phyloP scores from a whole-genome alignment of 1,140 invertebrate genomes.

The Drosophila varians region DNA sequence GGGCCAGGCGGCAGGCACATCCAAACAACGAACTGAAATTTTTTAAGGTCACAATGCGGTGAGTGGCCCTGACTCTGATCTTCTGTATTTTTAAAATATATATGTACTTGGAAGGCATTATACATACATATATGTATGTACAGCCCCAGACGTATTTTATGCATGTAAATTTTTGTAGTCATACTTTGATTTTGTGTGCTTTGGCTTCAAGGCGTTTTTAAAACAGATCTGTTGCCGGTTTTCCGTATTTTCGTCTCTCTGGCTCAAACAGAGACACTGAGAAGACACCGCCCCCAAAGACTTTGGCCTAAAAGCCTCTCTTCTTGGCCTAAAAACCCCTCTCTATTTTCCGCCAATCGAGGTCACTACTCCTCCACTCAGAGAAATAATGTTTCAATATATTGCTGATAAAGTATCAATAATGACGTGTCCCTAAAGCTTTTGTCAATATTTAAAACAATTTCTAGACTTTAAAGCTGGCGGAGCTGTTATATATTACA shows the following conservation, averaged over 20 bases:
- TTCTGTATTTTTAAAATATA: constrained; percentile 65
- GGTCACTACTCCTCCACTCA: constrained; percentile 13
- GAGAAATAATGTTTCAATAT: background rate
- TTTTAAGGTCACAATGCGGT: constrained; percentile 67
- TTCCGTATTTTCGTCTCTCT: constrained; percentile 49
- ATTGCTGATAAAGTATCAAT: background rate
- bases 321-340: constrained; percentile 12
- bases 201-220: constrained; percentile 32
- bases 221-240: constrained; percentile 24
- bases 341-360: constrained; percentile 17
- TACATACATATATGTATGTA: constrained; percentile 6
- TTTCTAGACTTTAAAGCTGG: no score
- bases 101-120: constrained; percentile 25
- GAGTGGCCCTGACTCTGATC: constrained; percentile 75
- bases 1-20: constrained; percentile 10
- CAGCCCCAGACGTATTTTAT: constrained; percentile 37
- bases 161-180: constrained; percentile 56
- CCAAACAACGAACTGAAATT: constrained; percentile 38
- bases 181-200: constrained; percentile 37
- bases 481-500: no score
- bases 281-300: constrained; percentile 7
- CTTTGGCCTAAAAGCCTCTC: constrained; percentile 13
- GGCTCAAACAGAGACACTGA: background rate
- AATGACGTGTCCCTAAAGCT: background rate
- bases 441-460: background rate